phyloP scores from a whole-genome alignment of 1,140 invertebrate genomes.

The Dendrolimus punctatus region DNA sequence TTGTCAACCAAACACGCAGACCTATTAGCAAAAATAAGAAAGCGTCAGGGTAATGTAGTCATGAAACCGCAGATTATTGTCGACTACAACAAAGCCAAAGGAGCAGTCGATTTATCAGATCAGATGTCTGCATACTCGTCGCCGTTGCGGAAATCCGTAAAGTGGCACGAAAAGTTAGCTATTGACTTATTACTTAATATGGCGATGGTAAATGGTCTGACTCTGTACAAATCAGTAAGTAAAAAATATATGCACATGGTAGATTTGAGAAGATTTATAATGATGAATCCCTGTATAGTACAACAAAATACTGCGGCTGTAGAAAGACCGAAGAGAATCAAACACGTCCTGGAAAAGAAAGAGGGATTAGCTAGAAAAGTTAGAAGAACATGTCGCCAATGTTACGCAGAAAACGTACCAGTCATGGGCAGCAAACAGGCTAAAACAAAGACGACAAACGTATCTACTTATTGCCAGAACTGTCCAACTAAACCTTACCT shows the following conservation, averaged over 20 bases:
- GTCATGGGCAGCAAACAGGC: slow-evolving; percentile 28
- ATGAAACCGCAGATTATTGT: too few relatives aligned
- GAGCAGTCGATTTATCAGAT: too few relatives aligned
- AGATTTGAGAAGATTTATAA: too few relatives aligned
- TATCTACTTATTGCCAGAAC: slow-evolving; percentile 30
- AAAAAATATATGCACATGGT: slow-evolving; percentile 24
- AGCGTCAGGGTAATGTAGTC: too few relatives aligned
- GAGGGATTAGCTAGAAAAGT: slow-evolving; percentile 32
- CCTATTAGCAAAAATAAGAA: too few relatives aligned
- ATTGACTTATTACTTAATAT: slow-evolving; percentile 49
- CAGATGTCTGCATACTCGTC: slow-evolving; percentile 53
- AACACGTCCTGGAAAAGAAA: slow-evolving; percentile 34
- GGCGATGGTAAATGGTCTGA: slow-evolving; percentile 33
- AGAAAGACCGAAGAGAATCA: too few relatives aligned
- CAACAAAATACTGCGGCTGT: too few relatives aligned
- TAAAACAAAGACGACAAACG: slow-evolving; percentile 36
- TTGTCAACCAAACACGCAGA: too few relatives aligned
- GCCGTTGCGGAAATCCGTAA: slow-evolving; percentile 42
- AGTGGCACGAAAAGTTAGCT: slow-evolving; percentile 54
- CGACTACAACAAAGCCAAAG: too few relatives aligned
- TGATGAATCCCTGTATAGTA: too few relatives aligned
- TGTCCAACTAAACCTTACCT: slow-evolving; percentile 28
- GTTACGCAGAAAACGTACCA: slow-evolving; percentile 32
- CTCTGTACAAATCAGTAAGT: slow-evolving; percentile 26
- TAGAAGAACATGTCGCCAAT: slow-evolving; percentile 32